Percentiles rank a stretch among this genome's conserved stretches.
Evolutionary conservation across 2,888 invertebrate species (phyloP).

Genomic region (Daptonema setosum): DNA sequence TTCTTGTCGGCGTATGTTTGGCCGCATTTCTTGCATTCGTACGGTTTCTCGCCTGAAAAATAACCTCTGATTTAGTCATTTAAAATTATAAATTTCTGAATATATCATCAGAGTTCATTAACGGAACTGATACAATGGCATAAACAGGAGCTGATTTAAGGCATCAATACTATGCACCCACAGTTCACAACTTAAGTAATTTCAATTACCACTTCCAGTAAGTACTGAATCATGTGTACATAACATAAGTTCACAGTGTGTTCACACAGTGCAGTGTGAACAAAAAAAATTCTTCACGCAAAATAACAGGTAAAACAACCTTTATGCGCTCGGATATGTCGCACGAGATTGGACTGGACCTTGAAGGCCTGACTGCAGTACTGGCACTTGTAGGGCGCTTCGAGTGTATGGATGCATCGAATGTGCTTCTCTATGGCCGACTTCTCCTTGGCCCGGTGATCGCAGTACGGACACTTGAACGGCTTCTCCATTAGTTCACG

Average conservation of each 20-base stretch:
- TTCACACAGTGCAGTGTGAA: no score
- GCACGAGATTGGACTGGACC: conserved; percentile 18
- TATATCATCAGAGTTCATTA: no score
- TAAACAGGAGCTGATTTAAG: no score
- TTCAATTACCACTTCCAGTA: no score
- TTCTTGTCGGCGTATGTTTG: conserved; percentile 19
- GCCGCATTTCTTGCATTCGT: conserved; percentile 18
- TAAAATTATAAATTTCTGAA: no score
- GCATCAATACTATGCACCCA: neutral
- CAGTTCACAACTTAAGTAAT: no score
- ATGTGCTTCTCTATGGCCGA: conserved; percentile 17
- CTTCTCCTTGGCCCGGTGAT: conserved; percentile 16
- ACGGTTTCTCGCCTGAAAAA: conserved; percentile 18
- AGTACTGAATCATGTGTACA: no score
- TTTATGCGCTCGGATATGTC: conserved; percentile 17
- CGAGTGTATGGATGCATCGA: conserved; percentile 17
- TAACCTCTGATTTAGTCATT: no score
- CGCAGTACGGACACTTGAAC: conserved; percentile 17
- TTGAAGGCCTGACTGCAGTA: conserved; percentile 16
- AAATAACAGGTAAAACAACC: no score
- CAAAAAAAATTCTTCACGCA: no score
- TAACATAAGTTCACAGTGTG: no score
- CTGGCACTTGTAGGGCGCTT: conserved; percentile 16
- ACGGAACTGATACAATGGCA: no score
- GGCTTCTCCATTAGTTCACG: conserved; percentile 13